phyloP scores from a whole-genome alignment of 2,113 vertebrate genomes.

The Cheilinus undulatus region DNA sequence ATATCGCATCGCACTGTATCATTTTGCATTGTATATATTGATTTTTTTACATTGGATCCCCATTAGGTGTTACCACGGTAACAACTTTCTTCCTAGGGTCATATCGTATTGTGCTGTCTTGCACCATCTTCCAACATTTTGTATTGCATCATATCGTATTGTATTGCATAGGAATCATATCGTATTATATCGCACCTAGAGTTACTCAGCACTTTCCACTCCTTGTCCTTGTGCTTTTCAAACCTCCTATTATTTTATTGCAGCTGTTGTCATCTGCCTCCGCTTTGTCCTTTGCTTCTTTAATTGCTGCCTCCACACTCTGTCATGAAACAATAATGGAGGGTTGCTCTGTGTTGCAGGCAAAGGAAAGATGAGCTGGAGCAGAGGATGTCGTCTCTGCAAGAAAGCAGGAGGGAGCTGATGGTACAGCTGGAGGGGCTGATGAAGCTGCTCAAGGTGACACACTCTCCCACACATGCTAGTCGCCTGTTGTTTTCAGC shows the following conservation, averaged over 20 bases:
- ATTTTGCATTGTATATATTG: too few species aligned
- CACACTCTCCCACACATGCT: conserved; percentile 16
- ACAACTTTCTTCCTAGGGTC: too few species aligned
- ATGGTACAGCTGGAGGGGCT: conserved; percentile 98
- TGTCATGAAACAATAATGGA: conserved; percentile 3
- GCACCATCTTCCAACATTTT: too few species aligned
- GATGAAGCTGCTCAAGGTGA: conserved; percentile 98
- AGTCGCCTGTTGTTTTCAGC: not conserved
- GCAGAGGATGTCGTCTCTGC: conserved; percentile 95
- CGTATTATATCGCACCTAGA: too few species aligned
- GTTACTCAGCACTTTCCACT: too few species aligned
- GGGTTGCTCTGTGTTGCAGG: conserved; percentile 75
- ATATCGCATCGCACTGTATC: too few species aligned
- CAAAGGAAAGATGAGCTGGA: conserved; percentile 97
- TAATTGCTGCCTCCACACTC: conserved; percentile 5
- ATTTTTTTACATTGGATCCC: too few species aligned
- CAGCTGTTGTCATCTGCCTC: not conserved
- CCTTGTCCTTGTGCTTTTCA: not conserved
- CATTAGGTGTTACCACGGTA: too few species aligned
- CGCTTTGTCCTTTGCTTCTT: not conserved
- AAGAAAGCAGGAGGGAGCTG: conserved; percentile 95
- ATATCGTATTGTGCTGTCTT: too few species aligned
- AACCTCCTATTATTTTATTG: not conserved
- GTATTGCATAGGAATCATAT: too few species aligned
- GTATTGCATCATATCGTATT: too few species aligned